phyloP scores from a whole-genome alignment of 2,113 vertebrate genomes.

The Sinocyclocheilus anophthalmus region DNA sequence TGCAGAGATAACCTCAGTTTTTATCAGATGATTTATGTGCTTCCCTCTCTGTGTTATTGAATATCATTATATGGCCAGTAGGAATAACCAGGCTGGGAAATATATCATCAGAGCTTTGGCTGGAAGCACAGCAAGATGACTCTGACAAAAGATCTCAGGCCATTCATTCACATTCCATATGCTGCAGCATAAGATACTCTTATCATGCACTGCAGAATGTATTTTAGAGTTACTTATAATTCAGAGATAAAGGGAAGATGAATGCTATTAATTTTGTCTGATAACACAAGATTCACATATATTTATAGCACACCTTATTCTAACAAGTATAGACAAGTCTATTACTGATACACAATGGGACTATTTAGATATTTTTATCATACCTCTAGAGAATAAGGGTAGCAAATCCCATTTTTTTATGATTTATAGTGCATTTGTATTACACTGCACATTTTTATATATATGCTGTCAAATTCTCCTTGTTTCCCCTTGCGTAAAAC shows the following conservation, averaged over 20 bases:
- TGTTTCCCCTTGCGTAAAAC: background rate
- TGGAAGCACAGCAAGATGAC: slow-evolving; percentile 42
- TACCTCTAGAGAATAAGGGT: background rate
- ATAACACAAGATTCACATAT: slow-evolving; percentile 32
- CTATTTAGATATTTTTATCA: background rate
- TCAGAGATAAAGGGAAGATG: slow-evolving; percentile 35
- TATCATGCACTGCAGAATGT: slow-evolving; percentile 42
- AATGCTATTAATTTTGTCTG: slow-evolving; percentile 47
- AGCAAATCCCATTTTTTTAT: background rate
- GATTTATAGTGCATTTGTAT: slow-evolving; percentile 14
- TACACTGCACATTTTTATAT: background rate
- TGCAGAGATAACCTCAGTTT: slow-evolving; percentile 50
- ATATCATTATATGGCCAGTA: slow-evolving; percentile 45
- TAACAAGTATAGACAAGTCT: slow-evolving; percentile 34
- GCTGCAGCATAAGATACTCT: slow-evolving; percentile 10
- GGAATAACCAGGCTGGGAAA: slow-evolving; percentile 40
- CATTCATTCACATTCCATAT: slow-evolving; percentile 31
- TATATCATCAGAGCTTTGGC: slow-evolving; percentile 41
- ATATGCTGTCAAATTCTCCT: slow-evolving; percentile 13
- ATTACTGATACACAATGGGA: slow-evolving; percentile 8
- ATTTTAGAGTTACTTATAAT: slow-evolving; percentile 35
- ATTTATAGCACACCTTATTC: slow-evolving; percentile 6
- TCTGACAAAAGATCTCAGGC: slow-evolving; percentile 47
- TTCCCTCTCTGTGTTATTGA: slow-evolving; percentile 50
- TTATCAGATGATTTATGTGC: slow-evolving; percentile 55